Evolutionary conservation across 1,140 invertebrate species (phyloP).

Genomic region (Ridgeia piscesae): DNA sequence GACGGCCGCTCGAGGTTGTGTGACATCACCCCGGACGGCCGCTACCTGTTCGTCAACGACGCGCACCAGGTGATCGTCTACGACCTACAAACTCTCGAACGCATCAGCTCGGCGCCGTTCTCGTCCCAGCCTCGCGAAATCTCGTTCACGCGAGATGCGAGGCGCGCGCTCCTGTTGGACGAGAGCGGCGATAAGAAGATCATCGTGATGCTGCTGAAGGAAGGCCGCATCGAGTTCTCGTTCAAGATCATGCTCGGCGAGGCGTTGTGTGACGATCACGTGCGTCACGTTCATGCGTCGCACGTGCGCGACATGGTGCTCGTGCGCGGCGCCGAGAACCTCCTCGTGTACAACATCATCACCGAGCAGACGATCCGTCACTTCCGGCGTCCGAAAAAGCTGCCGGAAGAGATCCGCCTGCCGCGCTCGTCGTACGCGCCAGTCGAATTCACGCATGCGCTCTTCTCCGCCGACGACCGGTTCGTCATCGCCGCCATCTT

Average conservation of each 20-base stretch:
- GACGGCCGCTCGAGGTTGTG: slow-evolving; percentile 46
- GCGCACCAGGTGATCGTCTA: slow-evolving; percentile 44
- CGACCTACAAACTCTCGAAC: slow-evolving; percentile 45
- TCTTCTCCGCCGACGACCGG: slow-evolving; percentile 47
- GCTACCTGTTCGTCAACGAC: slow-evolving; percentile 49
- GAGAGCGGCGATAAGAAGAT: slow-evolving; percentile 40
- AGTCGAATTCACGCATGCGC: slow-evolving; percentile 43
- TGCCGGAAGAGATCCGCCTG: slow-evolving; percentile 51
- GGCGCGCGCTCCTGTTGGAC: slow-evolving; percentile 41
- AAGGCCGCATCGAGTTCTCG: slow-evolving; percentile 43
- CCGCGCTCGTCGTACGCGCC: slow-evolving; percentile 41
- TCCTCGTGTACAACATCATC: slow-evolving; percentile 45
- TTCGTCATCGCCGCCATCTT: slow-evolving; percentile 49
- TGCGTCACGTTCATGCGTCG: slow-evolving; percentile 39
- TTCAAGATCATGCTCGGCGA: slow-evolving; percentile 45
- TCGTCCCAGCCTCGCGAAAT: slow-evolving; percentile 23
- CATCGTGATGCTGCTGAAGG: slow-evolving; percentile 42
- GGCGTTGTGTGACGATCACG: slow-evolving; percentile 38
- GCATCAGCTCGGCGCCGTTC: slow-evolving; percentile 38
- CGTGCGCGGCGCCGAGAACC: slow-evolving; percentile 37
- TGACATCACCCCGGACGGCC: slow-evolving; percentile 43
- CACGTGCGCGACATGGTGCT: slow-evolving; percentile 41
- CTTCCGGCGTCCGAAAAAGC: slow-evolving; percentile 41
- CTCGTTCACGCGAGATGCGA: slow-evolving; percentile 4
- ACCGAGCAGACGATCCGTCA: slow-evolving; percentile 40